Evolutionary conservation across 2,113 vertebrate species (phyloP).

Genomic region (Hepsetus odoe): DNA sequence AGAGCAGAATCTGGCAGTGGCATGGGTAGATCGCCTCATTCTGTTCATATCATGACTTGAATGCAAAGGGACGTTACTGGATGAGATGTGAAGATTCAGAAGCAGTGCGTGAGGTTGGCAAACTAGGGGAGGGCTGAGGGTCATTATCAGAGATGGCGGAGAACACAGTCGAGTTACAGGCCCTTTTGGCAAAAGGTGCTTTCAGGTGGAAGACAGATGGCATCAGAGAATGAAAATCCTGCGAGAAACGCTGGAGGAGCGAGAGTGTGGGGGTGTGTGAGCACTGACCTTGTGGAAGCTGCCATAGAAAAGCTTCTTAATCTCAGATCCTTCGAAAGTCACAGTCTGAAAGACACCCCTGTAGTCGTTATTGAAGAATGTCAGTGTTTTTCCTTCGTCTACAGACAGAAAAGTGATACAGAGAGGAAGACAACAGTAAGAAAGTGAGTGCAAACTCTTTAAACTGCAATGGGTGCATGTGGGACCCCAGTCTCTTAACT

Average conservation of each 20-base stretch:
- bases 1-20: background rate
- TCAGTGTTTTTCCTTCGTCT: conserved; percentile 91
- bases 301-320: conserved; percentile 92
- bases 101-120: background rate
- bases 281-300: conserved; percentile 95
- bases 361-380: conserved; percentile 94
- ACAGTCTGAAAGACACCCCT: conserved; percentile 91
- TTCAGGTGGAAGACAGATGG: background rate
- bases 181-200: background rate
- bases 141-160: background rate
- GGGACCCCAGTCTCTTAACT: no score
- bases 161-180: background rate
- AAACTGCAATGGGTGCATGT: no score
- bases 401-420: conserved; percentile 23
- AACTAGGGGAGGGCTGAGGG: background rate
- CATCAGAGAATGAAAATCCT: background rate
- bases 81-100: background rate
- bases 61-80: no score
- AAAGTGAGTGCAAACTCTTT: background rate
- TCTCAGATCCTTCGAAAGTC: conserved; percentile 91
- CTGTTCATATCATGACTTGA: background rate
- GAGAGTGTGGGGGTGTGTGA: background rate
- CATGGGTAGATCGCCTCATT: background rate
- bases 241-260: background rate
- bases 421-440: background rate